A percentile compares a stretch with the other conserved stretches of the same genome.
These are phyloP conservation scores for Emydoidea blandingii DNA, from an alignment of 2,797 vertebrate species.

Conservation along the genomic window DNA sequence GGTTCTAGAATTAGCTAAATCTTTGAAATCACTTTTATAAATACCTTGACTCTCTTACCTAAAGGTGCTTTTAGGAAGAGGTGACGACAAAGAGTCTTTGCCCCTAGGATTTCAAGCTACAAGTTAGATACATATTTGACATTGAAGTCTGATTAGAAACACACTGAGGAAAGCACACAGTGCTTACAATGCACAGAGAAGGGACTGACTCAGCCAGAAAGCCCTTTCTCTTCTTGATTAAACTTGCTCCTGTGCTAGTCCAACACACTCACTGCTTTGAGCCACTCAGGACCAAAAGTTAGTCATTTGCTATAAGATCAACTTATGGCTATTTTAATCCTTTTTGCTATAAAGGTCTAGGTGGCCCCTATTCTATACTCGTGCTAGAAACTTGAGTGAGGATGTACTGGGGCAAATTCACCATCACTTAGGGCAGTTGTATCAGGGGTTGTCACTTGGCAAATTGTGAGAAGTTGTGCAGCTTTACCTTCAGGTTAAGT, in stretches of 20 bases:
- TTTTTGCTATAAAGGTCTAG: not conserved
- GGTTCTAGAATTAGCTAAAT: not conserved
- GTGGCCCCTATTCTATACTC: not conserved
- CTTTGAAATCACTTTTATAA: not conserved
- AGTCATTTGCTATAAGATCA: not conserved
- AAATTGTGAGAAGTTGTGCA: not conserved
- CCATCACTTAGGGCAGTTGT: not conserved
- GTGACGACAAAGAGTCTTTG: not conserved
- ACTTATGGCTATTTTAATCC: not conserved
- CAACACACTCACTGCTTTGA: not conserved
- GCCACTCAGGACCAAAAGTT: not conserved
- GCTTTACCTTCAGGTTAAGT: constrained; percentile 6
- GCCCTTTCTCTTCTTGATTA: not conserved
- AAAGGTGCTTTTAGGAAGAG: constrained; percentile 10
- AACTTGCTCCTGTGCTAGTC: not conserved
- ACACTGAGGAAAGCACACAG: not conserved
- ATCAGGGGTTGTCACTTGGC: not conserved
- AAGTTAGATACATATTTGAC: constrained; percentile 32
- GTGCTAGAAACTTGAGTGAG: not conserved
- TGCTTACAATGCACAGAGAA: not conserved
- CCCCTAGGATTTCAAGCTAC: not conserved
- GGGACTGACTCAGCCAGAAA: not conserved
- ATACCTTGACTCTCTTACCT: not conserved
- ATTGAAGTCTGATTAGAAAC: constrained; percentile 46
- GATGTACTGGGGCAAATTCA: not conserved